Base-by-base conservation (phyloP, 2,113 vertebrate species). In the Halichoeres trimaculatus region DNA sequence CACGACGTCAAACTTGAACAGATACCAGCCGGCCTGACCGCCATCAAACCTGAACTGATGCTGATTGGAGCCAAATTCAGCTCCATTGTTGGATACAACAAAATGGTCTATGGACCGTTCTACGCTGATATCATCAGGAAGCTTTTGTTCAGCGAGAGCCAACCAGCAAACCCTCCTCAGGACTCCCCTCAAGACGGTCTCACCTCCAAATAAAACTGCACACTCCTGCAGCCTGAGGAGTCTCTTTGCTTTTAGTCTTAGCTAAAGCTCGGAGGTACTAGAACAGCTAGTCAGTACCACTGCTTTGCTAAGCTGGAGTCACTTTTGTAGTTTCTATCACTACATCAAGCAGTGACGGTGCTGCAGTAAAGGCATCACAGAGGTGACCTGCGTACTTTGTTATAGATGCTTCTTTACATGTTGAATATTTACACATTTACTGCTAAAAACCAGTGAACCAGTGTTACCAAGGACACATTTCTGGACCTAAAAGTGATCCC, bases 61-160 rank as follows among this genome's bases (percentile, higher is more conserved):
- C 38, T 70, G 0, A 35, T 97, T 36, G 96, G 95, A 56, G 91
- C 90, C 51, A 95, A 93, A 55, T 98, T 95, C 36, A 84, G 94
- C 23, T 92, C 84, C 88, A 93, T 98, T 56, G 95, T 97, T 48
- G 96, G 96, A 88, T 95, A 96, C 85, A 98, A 99, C 92, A 96
- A 94, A 75, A 90, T 92, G 71, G 96, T 98, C 5, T 99, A 98
- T 41, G 95, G 95, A 90, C 96, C 96, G 19, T 98, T 97, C 87
- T 99, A 99, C 55, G 94, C 95, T 5, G 94, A 89, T 68, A 96
- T 99, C 91, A 93, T 99, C 47, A 95, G 92, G 84, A 96, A 94
- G 81, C 90, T 98, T 57, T 93, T 98, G 64, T 98, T 96, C 70
- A 76, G 68, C 22, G 88, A 87, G 51, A 74, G 87, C 67, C 47